phyloP scores from a whole-genome alignment of 1,140 invertebrate genomes.

The Ridgeia piscesae region DNA sequence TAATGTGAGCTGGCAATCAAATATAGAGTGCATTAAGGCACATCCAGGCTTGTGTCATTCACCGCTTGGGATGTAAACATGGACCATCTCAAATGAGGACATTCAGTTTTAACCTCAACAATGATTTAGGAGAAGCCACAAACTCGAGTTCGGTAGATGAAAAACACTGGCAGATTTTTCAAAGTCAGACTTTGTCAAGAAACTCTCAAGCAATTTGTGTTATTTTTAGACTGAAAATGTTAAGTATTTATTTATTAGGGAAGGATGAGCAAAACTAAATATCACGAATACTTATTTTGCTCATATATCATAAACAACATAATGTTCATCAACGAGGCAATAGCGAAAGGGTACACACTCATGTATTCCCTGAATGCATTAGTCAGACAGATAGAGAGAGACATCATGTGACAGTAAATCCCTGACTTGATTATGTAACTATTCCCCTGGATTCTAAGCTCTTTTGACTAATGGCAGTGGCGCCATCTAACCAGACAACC shows the following conservation, averaged over 20 bases:
- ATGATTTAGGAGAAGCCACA: no score
- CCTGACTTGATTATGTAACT: neutral
- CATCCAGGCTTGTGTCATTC: neutral
- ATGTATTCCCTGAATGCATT: neutral
- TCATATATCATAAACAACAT: no score
- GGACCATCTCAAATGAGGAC: neutral
- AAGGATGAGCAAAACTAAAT: no score
- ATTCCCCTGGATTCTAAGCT: neutral
- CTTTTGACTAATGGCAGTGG: neutral
- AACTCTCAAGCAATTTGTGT: no score
- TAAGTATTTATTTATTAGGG: no score
- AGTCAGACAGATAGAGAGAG: neutral
- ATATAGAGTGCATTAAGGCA: slow-evolving; percentile 5
- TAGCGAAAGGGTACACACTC: neutral
- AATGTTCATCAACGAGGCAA: no score
- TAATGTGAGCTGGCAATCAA: neutral
- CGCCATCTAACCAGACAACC: neutral
- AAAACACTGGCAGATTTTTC: no score
- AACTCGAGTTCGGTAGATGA: no score
- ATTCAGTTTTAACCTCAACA: neutral
- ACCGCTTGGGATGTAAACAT: neutral
- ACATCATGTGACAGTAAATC: neutral
- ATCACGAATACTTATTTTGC: no score
- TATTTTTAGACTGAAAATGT: no score
- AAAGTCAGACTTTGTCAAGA: no score